Evolutionary conservation across 2,113 vertebrate species (phyloP).

Genomic region (Nycticryphes semicollaris): DNA sequence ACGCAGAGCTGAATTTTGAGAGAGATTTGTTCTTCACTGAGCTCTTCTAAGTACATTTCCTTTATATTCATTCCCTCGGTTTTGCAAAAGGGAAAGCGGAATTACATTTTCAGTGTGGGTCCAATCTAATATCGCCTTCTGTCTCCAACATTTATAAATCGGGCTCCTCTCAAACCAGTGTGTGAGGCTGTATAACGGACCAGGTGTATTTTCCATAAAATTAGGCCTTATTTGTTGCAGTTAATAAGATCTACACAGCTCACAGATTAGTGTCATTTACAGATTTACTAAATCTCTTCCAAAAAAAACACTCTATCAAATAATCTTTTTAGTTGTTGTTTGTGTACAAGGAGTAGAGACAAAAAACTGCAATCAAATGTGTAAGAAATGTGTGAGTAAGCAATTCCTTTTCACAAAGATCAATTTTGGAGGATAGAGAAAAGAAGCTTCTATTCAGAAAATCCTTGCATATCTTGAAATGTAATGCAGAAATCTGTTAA

Average conservation of each 20-base stretch:
- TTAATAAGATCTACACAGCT: not conserved
- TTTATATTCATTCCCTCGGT: not conserved
- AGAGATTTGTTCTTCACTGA: not conserved
- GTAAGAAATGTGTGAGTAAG: not conserved
- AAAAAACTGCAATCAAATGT: accelerated
- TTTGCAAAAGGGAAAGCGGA: not conserved
- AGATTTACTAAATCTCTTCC: not conserved
- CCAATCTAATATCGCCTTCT: not conserved
- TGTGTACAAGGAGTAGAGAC: not conserved
- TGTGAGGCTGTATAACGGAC: too few relatives aligned
- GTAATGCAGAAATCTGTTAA: not conserved
- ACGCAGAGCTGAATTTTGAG: not conserved
- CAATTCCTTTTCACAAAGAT: not conserved
- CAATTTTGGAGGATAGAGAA: not conserved
- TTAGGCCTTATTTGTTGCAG: not conserved
- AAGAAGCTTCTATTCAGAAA: not conserved
- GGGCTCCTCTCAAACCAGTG: accelerated
- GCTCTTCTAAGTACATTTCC: not conserved
- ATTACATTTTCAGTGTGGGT: not conserved
- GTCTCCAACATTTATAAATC: not conserved
- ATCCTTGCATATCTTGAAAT: not conserved
- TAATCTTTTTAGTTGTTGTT: not conserved
- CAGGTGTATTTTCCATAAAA: not conserved
- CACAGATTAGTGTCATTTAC: not conserved
- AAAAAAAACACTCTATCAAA: not conserved